Evolutionary conservation across 2,888 invertebrate genomes (phyloP).

Genomic region (Acanthosepion esculentum): DNA sequence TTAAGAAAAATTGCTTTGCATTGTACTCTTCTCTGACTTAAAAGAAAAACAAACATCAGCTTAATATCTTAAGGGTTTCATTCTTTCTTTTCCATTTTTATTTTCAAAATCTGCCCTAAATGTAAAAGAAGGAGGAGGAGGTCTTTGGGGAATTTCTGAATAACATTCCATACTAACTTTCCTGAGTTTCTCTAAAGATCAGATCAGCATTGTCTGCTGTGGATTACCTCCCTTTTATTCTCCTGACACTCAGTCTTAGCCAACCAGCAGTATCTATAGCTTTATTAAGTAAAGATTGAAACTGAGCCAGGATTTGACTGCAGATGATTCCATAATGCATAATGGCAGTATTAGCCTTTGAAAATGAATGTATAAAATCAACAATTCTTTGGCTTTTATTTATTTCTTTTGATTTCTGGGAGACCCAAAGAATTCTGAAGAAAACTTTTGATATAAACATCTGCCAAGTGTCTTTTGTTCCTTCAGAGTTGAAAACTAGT

Average conservation of each 20-base stretch:
- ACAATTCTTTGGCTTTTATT: slow-evolving; percentile 6
- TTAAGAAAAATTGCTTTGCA: not conserved
- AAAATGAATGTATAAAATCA: not conserved
- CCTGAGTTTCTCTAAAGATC: not conserved
- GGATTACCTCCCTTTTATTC: slow-evolving; percentile 33
- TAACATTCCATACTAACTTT: slow-evolving; percentile 1
- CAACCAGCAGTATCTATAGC: not conserved
- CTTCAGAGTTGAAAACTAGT: not conserved
- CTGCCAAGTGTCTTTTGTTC: not conserved
- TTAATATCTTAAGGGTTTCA: not conserved
- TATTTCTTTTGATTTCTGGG: not conserved
- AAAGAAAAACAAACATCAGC: not conserved
- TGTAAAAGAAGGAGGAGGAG: not conserved
- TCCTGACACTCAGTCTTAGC: not conserved
- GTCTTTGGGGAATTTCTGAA: slow-evolving; percentile 2
- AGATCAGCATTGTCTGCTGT: slow-evolving; percentile 11
- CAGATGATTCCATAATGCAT: slow-evolving; percentile 11
- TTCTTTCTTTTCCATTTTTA: not conserved
- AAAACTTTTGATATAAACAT: not conserved
- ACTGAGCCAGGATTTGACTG: slow-evolving; percentile 6
- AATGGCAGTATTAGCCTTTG: not conserved
- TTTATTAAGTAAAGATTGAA: not conserved
- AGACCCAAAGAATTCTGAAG: not conserved
- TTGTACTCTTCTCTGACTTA: not conserved
- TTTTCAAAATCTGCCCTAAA: not conserved